These are phyloP conservation scores for Palythoa grandiflora DNA, from an alignment of 92 coral and sea anemone species.

Conservation along the genomic window DNA sequence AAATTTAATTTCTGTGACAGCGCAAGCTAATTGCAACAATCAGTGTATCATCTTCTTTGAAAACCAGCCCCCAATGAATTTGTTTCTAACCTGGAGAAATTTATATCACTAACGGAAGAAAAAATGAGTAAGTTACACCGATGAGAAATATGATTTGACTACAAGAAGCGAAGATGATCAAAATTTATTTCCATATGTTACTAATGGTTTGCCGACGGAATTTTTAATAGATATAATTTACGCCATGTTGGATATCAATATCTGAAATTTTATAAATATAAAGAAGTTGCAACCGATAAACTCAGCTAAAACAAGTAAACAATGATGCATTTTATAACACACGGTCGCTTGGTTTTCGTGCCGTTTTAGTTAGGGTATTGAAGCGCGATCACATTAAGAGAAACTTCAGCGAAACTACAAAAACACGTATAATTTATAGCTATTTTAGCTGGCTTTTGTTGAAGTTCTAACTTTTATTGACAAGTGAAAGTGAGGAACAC, in stretches of 20 bases:
- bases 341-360: background rate
- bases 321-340: conserved; percentile 7
- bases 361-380: background rate
- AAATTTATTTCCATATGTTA: conserved; percentile 4
- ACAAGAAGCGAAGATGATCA: background rate
- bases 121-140: background rate
- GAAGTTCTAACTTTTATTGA: conserved; percentile 35
- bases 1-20: conserved; percentile 49
- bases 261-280: conserved; percentile 21
- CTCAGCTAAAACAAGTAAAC: conserved; percentile 3
- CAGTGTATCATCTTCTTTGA: conserved; percentile 21
- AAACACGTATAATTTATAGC: background rate
- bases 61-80: conserved; percentile 10
- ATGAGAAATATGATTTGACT: background rate
- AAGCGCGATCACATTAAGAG: background rate
- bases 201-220: conserved; percentile 19
- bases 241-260: conserved; percentile 19
- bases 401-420: conserved; percentile 6
- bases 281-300: background rate
- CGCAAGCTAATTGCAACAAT: conserved; percentile 42
- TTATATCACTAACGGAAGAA: background rate
- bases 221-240: background rate
- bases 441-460: conserved; percentile 5
- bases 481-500: conserved; percentile 26
- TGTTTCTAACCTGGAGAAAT: background rate